These are phyloP conservation scores for Dasypus novemcinctus DNA, from an alignment of 2,113 vertebrate species.

Conservation along the genomic window DNA sequence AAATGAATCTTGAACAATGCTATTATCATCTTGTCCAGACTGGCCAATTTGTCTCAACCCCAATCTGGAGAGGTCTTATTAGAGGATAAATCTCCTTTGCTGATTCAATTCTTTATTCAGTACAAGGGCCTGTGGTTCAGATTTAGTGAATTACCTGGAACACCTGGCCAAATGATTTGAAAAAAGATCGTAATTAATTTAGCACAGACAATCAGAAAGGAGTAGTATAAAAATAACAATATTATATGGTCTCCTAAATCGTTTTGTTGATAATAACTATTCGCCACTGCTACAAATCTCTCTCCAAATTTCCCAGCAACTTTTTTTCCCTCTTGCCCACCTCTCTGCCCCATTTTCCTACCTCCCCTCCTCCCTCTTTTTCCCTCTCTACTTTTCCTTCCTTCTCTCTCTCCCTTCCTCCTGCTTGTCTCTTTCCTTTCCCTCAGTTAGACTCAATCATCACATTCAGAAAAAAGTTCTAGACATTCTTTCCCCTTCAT, in stretches of 20 bases:
- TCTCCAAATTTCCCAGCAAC: background rate
- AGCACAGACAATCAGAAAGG: background rate
- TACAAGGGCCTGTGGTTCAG: background rate
- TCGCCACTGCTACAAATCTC: background rate
- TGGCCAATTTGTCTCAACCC: slow-evolving; percentile 30
- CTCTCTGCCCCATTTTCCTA: background rate
- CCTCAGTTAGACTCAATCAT: background rate
- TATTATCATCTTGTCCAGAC: slow-evolving; percentile 28
- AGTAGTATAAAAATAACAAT: background rate
- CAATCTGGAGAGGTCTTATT: slow-evolving; percentile 36
- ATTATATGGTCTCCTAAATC: background rate
- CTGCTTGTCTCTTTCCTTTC: background rate
- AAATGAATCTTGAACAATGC: slow-evolving; percentile 40
- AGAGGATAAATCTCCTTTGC: slow-evolving; percentile 19
- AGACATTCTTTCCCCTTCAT: background rate
- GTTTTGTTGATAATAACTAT: background rate
- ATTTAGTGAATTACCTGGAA: slow-evolving; percentile 53
- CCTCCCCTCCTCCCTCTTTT: background rate
- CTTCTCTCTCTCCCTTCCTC: background rate
- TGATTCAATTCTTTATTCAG: slow-evolving; percentile 35
- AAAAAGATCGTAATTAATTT: slow-evolving; percentile 23
- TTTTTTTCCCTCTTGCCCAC: background rate
- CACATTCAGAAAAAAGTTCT: background rate
- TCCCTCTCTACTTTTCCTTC: background rate
- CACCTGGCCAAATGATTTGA: slow-evolving; percentile 30